Evolutionary conservation across 2,113 vertebrate genomes (phyloP).

Genomic region (Seriola rivoliana): DNA sequence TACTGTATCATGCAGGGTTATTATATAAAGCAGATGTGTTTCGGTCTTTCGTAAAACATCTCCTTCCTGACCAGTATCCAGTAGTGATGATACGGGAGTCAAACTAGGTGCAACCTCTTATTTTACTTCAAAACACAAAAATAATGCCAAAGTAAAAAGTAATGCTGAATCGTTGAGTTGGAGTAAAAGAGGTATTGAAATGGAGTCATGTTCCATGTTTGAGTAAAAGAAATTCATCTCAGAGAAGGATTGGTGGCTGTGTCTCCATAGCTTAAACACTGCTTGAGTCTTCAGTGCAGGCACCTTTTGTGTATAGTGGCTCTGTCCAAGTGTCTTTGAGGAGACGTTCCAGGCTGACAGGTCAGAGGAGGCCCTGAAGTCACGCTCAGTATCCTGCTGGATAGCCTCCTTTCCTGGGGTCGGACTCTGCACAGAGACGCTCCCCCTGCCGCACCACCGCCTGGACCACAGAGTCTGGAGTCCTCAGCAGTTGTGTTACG

Average conservation of each 20-base stretch:
- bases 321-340: slow-evolving; percentile 60
- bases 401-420: slow-evolving; percentile 84
- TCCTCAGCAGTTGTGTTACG: slow-evolving; percentile 71
- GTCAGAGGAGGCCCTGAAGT: background rate
- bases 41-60: slow-evolving; percentile 14
- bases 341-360: slow-evolving; percentile 24
- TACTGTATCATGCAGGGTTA: slow-evolving; percentile 19
- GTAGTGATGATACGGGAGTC: slow-evolving; percentile 53
- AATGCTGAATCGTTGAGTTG: slow-evolving; percentile 31
- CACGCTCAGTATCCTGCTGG: slow-evolving; percentile 85
- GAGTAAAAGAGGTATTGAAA: slow-evolving; percentile 52
- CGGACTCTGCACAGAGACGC: slow-evolving; percentile 68
- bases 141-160: slow-evolving; percentile 48
- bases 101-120: slow-evolving; percentile 60
- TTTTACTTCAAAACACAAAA: slow-evolving; percentile 68
- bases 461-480: slow-evolving; percentile 82
- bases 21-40: slow-evolving; percentile 22
- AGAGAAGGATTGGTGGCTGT: slow-evolving; percentile 31
- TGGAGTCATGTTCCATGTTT: slow-evolving; percentile 38
- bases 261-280: slow-evolving; percentile 52
- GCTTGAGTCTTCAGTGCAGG: slow-evolving; percentile 48
- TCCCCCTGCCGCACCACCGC: slow-evolving; percentile 77
- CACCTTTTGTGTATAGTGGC: slow-evolving; percentile 4
- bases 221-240: slow-evolving; percentile 39
- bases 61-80: slow-evolving; percentile 26